Conservation (phyloP, 2,113 vertebrate species). For the Epinephelus cyanopodus region DNA sequence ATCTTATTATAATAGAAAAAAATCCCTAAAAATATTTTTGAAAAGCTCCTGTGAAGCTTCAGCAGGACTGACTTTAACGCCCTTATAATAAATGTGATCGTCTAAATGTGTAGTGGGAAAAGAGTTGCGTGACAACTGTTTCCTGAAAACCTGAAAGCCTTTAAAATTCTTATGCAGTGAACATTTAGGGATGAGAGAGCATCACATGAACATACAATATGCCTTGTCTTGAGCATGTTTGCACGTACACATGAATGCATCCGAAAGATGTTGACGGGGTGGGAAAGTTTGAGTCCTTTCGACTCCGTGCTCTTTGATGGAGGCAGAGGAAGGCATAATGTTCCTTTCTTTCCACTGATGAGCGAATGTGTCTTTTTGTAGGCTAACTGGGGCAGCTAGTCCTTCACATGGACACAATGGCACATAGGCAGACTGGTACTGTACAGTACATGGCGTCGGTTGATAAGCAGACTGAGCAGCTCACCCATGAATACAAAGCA, state of each 20-base stretch:
- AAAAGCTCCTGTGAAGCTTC: too few relatives aligned
- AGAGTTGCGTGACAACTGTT: slow-evolving; percentile 22
- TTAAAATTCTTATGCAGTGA: neutral
- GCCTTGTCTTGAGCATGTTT: slow-evolving; percentile 6
- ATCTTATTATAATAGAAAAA: too few relatives aligned
- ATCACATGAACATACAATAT: slow-evolving; percentile 13
- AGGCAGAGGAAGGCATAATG: slow-evolving; percentile 2
- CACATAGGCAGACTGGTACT: slow-evolving; percentile 6
- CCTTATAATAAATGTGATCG: neutral
- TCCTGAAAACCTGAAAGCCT: neutral
- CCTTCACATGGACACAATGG: slow-evolving; percentile 48
- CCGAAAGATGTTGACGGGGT: slow-evolving; percentile 11
- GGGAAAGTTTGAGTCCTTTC: slow-evolving; percentile 43
- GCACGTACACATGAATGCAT: slow-evolving; percentile 40
- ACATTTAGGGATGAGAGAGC: slow-evolving; percentile 5
- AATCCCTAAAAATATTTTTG: too few relatives aligned
- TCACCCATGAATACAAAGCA: slow-evolving; percentile 18
- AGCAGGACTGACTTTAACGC: too few relatives aligned
- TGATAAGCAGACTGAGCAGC: neutral
- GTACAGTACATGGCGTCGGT: neutral
- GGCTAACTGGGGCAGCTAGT: slow-evolving; percentile 52
- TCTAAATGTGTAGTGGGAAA: neutral
- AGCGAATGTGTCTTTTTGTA: neutral
- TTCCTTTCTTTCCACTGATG: slow-evolving; percentile 30
- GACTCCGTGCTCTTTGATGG: slow-evolving; percentile 14